Evolutionary conservation across 1,140 invertebrate genomes (phyloP).

Genomic region (Musca vetustissima): DNA sequence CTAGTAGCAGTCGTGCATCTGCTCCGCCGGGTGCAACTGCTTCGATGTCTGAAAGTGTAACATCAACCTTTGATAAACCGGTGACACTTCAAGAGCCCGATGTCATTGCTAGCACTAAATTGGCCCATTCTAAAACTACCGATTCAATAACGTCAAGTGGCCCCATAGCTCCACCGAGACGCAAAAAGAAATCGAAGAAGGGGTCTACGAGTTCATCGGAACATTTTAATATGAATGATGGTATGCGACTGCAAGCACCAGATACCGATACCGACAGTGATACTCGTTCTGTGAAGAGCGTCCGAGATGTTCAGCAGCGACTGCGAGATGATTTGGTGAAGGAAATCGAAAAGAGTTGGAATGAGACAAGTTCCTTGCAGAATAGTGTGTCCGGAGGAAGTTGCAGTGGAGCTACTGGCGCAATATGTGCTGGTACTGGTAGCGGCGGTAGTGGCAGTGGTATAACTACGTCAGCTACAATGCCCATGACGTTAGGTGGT

Average conservation of each 20-base stretch:
- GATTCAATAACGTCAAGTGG: slow-evolving; percentile 52
- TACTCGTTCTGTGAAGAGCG: slow-evolving; percentile 51
- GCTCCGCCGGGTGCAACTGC: neutral
- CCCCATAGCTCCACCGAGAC: slow-evolving; percentile 79
- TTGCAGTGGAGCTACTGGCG: neutral
- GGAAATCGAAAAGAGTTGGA: slow-evolving; percentile 48
- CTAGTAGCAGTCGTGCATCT: slow-evolving; percentile 6
- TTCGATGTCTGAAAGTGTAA: slow-evolving; percentile 10
- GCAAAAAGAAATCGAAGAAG: slow-evolving; percentile 69
- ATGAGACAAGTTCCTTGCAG: slow-evolving; percentile 36
- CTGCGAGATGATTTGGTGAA: slow-evolving; percentile 47
- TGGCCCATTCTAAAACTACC: slow-evolving; percentile 58
- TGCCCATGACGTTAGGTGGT: neutral
- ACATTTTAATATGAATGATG: slow-evolving; percentile 45
- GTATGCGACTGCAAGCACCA: slow-evolving; percentile 36
- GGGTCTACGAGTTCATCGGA: slow-evolving; percentile 58
- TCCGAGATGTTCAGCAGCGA: slow-evolving; percentile 50
- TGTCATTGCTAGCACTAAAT: slow-evolving; percentile 90
- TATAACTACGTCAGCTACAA: slow-evolving; percentile 19
- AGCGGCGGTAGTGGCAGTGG: slow-evolving; percentile 1
- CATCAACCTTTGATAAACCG: slow-evolving; percentile 30
- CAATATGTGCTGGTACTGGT: neutral
- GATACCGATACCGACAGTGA: slow-evolving; percentile 51
- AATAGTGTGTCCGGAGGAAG: slow-evolving; percentile 3
- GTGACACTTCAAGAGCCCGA: slow-evolving; percentile 78